Percentiles rank a stretch among this genome's conserved stretches.
These are phyloP conservation scores for Pseudorasbora parva DNA, from an alignment of 2,113 vertebrate genomes.

Conservation along the genomic window DNA sequence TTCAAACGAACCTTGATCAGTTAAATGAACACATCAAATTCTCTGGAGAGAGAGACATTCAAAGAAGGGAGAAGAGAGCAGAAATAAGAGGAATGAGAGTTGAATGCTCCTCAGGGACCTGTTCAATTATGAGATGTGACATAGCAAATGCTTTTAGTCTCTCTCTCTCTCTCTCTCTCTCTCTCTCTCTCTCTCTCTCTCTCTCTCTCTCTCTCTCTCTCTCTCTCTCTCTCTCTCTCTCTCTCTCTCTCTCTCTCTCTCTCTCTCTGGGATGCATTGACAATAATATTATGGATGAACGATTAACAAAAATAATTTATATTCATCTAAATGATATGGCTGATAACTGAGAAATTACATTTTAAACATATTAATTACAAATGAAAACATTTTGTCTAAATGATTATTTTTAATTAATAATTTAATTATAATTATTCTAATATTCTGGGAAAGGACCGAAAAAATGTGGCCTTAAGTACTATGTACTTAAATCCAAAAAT, in stretches of 20 bases:
- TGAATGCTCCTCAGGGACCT: constrained; percentile 33
- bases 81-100: constrained; percentile 55
- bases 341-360: too few relatives aligned
- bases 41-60: neutral
- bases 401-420: too few relatives aligned
- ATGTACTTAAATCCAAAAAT: too few relatives aligned
- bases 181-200: neutral
- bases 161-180: neutral
- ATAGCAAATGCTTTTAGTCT: constrained; percentile 49
- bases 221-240: neutral
- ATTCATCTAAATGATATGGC: too few relatives aligned
- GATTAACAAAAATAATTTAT: neutral
- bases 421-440: too few relatives aligned
- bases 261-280: neutral
- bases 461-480: too few relatives aligned
- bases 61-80: neutral
- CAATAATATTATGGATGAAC: neutral
- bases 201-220: neutral
- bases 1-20: neutral
- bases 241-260: neutral
- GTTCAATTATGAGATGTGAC: constrained; percentile 52
- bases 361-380: too few relatives aligned
- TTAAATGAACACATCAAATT: neutral
- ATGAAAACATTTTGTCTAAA: too few relatives aligned
- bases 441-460: too few relatives aligned